Evolutionary conservation across 2,888 invertebrate species (phyloP), one percentile per base, ranked within the genome.

Genomic region (Acholoe squamosa): DNA sequence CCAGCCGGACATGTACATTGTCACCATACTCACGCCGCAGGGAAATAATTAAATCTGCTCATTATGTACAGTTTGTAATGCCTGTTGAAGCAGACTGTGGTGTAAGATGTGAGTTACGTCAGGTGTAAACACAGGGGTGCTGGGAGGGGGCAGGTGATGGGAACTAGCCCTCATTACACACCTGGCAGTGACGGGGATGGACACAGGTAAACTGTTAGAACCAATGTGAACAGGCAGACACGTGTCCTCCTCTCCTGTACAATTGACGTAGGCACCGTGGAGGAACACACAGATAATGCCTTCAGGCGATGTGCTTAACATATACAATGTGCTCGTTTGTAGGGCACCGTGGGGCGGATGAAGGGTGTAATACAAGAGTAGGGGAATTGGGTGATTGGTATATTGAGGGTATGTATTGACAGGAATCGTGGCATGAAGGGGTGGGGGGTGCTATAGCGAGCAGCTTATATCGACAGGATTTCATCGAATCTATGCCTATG

Each of bases 131-230:
- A n/a, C 61, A n/a, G 61, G 19, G 61, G n/a, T n/a, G 22, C 3
- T n/a, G n/a, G 61, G 3, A 19, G 19, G 61, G n/a, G 61, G 61
- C 61, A 61, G 61, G 61, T 61, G n/a, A n/a, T n/a, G 61, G 61
- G 19, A 19, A 14, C 61, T n/a, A 14, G 61, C 19, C 61, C 61
- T 61, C 43, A 61, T 61, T 61, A 61, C 61, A 43, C 61, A 61
- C 61, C 61, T 61, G 61, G 10, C 43, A 43, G 3, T 7, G 19
- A 61, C 19, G 19, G 19, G 19, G n/a, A 61, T n/a, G 61, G 61
- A 61, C 61, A 61, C 61, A 61, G 61, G 61, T 61, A 61, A 61
- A n/a, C 61, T n/a, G 61, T n/a, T 3, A n/a, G 61, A 19, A 54
- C 54, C 10, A 10, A 10, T 54, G 61, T 61, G 61, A 61, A 61